Conservation (phyloP, 2,888 invertebrate species). For the Eristalis tenax region DNA sequence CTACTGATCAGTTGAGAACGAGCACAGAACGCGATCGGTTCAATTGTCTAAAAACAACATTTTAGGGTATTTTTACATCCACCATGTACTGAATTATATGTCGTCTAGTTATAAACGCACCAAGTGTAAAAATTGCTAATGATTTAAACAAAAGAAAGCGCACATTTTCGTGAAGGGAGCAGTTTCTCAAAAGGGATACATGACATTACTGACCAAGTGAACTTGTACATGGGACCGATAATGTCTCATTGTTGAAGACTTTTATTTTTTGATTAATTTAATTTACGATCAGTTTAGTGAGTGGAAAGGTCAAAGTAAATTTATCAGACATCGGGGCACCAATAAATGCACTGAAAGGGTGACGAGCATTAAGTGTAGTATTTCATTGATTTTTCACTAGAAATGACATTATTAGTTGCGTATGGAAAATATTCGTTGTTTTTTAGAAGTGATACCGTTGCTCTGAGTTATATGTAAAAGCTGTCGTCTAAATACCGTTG, state of each 20-base stretch:
- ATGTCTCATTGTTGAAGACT: not conserved
- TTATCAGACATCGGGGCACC: conserved; percentile 39
- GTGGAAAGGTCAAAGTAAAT: conserved; percentile 52
- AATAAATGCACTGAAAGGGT: conserved; percentile 14
- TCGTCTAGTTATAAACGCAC: not conserved
- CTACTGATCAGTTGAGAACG: conserved; percentile 41
- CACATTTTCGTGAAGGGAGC: not conserved
- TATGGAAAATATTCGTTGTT: too few relatives aligned
- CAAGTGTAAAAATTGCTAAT: not conserved
- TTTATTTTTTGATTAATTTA: conserved; percentile 30
- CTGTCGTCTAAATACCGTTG: too few relatives aligned
- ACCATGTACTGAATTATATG: not conserved
- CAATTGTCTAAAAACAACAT: not conserved
- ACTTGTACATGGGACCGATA: not conserved
- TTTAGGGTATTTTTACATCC: not conserved
- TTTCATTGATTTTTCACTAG: not conserved
- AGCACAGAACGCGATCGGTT: conserved; percentile 41
- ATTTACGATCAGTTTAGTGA: conserved; percentile 22
- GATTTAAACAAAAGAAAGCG: not conserved
- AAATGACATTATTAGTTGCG: not conserved
- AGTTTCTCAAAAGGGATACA: not conserved
- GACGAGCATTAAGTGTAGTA: not conserved
- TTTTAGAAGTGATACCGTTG: too few relatives aligned
- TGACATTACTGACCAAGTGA: not conserved
- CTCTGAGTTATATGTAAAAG: too few relatives aligned